Percentiles rank a stretch among this genome's conserved stretches.
Conservation (phyloP, 35 echinoderm and acorn worm species). For the Apostichopus californicus region DNA sequence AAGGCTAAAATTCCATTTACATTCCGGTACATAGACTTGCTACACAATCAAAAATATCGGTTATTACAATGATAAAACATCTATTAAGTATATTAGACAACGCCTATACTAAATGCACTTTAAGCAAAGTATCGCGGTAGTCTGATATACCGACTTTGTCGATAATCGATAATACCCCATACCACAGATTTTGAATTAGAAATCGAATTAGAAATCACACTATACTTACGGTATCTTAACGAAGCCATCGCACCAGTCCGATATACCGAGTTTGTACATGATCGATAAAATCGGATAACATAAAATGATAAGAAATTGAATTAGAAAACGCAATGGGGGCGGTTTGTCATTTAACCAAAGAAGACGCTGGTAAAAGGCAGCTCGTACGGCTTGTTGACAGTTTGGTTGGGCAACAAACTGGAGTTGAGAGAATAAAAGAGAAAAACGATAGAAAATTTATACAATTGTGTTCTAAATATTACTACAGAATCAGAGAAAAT, state of each 20-base stretch:
- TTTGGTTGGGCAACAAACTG: constrained; percentile 87
- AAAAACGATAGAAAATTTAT: not conserved
- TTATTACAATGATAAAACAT: too few relatives aligned
- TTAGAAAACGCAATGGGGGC: constrained; percentile 25
- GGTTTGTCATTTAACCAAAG: constrained; percentile 70
- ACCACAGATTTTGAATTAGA: too few relatives aligned
- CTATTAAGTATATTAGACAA: too few relatives aligned
- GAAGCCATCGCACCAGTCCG: constrained; percentile 54
- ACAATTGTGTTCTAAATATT: too few relatives aligned
- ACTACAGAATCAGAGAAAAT: too few relatives aligned
- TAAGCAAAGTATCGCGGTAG: not conserved
- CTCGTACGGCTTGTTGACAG: constrained; percentile 74
- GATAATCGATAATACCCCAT: too few relatives aligned
- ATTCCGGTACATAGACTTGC: too few relatives aligned
- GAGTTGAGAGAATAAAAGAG: constrained; percentile 11
- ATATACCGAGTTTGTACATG: constrained; percentile 61
- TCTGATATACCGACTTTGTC: too few relatives aligned
- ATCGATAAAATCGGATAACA: constrained; percentile 71
- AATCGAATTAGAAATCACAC: too few relatives aligned
- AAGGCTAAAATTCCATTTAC: too few relatives aligned
- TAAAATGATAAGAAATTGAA: constrained; percentile 60
- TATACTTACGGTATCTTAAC: constrained; percentile 78
- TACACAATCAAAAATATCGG: too few relatives aligned
- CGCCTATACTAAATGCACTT: constrained; percentile 63
- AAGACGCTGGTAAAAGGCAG: constrained; percentile 79